Conservation (phyloP, 2,888 invertebrate species). For the Vandiemenella viatica region DNA sequence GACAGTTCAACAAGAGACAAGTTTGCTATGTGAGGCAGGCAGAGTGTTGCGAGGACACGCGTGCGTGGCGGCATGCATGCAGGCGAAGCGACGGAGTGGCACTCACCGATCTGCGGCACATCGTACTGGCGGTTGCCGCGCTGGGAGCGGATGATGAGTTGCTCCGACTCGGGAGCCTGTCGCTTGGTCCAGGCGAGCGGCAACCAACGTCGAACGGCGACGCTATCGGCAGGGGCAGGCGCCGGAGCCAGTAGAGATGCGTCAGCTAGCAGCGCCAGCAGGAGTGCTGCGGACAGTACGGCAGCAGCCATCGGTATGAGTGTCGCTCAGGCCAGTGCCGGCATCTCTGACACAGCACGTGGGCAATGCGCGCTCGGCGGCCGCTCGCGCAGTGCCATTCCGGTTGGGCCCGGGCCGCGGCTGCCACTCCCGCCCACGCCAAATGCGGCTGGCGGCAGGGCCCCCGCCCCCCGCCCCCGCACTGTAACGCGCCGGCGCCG, state of each 20-base stretch:
- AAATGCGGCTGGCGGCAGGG: conserved; percentile 4
- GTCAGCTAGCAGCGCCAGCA: not conserved
- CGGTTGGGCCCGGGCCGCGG: conserved; percentile 16
- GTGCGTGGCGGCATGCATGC: too few relatives aligned
- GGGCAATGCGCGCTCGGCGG: too few relatives aligned
- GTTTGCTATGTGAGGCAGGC: too few relatives aligned
- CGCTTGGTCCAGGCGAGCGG: conserved; percentile 3
- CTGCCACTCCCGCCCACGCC: conserved; percentile 6
- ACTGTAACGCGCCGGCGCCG: conserved; percentile 21
- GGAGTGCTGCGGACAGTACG: not conserved
- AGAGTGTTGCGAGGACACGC: too few relatives aligned
- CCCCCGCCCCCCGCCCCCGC: conserved; percentile 11
- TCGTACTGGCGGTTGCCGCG: conserved; percentile 65
- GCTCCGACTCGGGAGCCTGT: conserved; percentile 34
- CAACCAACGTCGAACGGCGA: conserved; percentile 1
- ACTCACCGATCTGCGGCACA: conserved; percentile 68
- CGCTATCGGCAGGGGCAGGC: conserved; percentile 12
- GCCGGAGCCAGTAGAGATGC: conserved; percentile 6
- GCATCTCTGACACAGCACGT: too few relatives aligned
- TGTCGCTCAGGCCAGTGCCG: conserved; percentile 6
- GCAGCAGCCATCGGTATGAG: conserved; percentile 11
- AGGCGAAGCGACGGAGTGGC: too few relatives aligned
- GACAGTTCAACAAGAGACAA: too few relatives aligned
- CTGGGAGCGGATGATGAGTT: conserved; percentile 62
- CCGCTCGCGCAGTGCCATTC: conserved; percentile 32